Conservation (phyloP, 2,888 invertebrate genomes). For the Cerastis leucographa region DNA sequence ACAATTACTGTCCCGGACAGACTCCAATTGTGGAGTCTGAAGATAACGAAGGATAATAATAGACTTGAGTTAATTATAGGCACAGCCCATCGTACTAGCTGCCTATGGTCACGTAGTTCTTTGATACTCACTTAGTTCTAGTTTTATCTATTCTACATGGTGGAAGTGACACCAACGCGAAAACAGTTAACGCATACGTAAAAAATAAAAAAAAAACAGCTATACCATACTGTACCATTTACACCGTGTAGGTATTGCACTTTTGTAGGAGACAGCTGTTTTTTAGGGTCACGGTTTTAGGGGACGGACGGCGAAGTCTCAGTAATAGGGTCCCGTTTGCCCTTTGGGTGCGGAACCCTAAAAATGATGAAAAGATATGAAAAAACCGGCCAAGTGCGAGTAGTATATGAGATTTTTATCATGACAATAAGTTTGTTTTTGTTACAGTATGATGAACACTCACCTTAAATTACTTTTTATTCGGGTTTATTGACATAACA, state of each 20-base stretch:
- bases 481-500: neutral
- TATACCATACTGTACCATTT: too few relatives aligned
- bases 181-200: too few relatives aligned
- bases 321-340: too few relatives aligned
- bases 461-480: neutral
- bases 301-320: too few relatives aligned
- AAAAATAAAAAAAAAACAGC: too few relatives aligned
- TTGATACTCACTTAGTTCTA: neutral
- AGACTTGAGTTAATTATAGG: slow-evolving; percentile 11
- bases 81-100: neutral
- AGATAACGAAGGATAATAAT: slow-evolving; percentile 38
- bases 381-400: too few relatives aligned
- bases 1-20: neutral
- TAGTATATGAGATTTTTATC: neutral
- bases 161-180: too few relatives aligned
- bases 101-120: slow-evolving; percentile 27
- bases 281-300: too few relatives aligned
- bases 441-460: neutral
- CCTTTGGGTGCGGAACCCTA: too few relatives aligned
- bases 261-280: too few relatives aligned
- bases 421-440: neutral
- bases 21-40: neutral
- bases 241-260: too few relatives aligned
- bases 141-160: neutral
- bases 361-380: too few relatives aligned